These are phyloP conservation scores for Tachyglossus aculeatus DNA, from an alignment of 2,797 vertebrate genomes.

Conservation along the genomic window DNA sequence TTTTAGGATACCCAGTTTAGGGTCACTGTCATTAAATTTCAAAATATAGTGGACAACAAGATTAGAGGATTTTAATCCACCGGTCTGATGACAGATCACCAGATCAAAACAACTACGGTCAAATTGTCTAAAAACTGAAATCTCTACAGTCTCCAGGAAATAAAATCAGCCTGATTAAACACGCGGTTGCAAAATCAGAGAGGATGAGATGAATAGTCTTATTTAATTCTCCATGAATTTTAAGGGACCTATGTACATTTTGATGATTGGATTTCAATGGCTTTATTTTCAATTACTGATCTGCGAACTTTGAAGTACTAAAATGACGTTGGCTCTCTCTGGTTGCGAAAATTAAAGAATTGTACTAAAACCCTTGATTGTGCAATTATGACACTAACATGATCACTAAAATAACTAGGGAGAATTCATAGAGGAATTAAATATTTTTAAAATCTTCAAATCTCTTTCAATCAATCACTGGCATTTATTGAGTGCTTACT, in stretches of 20 bases:
- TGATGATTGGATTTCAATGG: too few species aligned
- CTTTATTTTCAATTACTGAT: not conserved
- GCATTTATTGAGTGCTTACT: too few species aligned
- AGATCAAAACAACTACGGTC: too few species aligned
- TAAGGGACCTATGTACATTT: too few species aligned
- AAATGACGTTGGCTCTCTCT: not conserved
- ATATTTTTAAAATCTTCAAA: not conserved
- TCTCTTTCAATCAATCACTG: not conserved
- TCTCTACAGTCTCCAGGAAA: not conserved
- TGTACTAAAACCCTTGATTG: not conserved
- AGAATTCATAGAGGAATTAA: not conserved
- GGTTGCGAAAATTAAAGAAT: not conserved
- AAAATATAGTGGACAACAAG: not conserved
- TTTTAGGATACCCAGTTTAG: not conserved
- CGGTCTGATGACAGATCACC: too few species aligned
- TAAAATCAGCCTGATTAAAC: not conserved
- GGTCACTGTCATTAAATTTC: conserved; percentile 10
- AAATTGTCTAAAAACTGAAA: not conserved
- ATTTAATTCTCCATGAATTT: too few species aligned
- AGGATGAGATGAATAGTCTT: too few species aligned
- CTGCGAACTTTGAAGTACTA: not conserved
- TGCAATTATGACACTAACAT: not conserved
- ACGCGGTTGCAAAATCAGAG: too few species aligned
- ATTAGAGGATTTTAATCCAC: too few species aligned
- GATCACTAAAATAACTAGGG: not conserved